phyloP scores from a whole-genome alignment of 2,888 invertebrate genomes.

The Timema cristinae region DNA sequence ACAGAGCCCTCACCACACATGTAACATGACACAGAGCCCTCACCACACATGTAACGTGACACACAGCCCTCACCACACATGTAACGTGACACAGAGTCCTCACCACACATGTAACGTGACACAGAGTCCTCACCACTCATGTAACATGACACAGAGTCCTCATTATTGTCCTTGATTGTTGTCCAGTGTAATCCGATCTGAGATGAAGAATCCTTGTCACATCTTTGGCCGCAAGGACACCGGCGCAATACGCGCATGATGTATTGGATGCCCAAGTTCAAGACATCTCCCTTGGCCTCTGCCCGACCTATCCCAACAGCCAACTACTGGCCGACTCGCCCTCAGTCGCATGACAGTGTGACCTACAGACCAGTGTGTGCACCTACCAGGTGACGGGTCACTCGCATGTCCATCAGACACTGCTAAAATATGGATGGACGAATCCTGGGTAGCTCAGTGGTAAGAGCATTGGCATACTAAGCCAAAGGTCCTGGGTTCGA shows the following conservation, averaged over 20 bases:
- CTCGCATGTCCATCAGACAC: not conserved
- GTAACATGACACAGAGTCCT: no score
- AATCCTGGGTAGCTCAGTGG: not conserved
- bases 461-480: no score
- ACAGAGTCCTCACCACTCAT: no score
- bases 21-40: no score
- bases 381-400: slow-evolving; percentile 55
- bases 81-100: no score
- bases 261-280: slow-evolving; percentile 83
- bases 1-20: no score
- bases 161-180: not conserved
- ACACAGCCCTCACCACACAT: no score
- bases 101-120: no score
- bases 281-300: slow-evolving; percentile 78
- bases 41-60: no score
- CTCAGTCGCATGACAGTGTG: slow-evolving; percentile 81
- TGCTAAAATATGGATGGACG: not conserved
- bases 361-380: slow-evolving; percentile 63
- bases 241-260: slow-evolving; percentile 52
- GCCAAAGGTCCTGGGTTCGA: no score
- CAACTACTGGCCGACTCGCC: slow-evolving; percentile 77
- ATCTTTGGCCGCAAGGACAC: slow-evolving; percentile 73
- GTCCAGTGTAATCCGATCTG: slow-evolving; percentile 81
- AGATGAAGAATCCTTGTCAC: slow-evolving; percentile 76
- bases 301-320: slow-evolving; percentile 70